Percentiles rank a stretch among this genome's conserved stretches.
phyloP scores from a whole-genome alignment of 2,113 vertebrate species.

The Dascyllus trimaculatus region DNA sequence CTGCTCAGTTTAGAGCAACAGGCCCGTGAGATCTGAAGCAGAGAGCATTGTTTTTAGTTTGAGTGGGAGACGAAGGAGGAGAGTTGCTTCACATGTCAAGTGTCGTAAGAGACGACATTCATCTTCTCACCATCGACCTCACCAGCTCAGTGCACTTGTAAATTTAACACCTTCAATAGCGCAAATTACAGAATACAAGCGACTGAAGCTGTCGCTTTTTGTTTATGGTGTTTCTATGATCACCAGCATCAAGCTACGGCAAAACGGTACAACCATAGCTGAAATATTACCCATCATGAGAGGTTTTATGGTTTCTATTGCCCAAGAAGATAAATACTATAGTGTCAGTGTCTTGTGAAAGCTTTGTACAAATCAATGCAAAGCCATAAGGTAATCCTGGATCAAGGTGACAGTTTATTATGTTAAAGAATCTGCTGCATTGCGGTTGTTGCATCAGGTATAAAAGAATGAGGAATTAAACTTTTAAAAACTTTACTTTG shows the following conservation, averaged over 20 bases:
- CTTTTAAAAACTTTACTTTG: too few species aligned
- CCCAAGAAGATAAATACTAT: too few species aligned
- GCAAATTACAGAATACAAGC: not conserved
- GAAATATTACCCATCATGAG: not conserved
- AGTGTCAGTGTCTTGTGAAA: not conserved
- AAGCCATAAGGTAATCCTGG: not conserved
- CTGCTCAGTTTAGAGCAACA: constrained; percentile 38
- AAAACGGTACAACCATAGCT: not conserved
- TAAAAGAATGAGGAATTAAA: not conserved
- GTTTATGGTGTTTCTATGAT: not conserved
- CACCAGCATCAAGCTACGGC: not conserved
- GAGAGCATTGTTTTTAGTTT: constrained; percentile 16
- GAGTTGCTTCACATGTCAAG: not conserved
- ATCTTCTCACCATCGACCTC: constrained; percentile 1
- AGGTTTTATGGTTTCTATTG: too few species aligned
- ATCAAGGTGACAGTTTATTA: too few species aligned
- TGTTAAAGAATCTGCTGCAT: too few species aligned
- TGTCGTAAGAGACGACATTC: constrained; percentile 11
- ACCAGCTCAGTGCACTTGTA: not conserved
- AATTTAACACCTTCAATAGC: constrained; percentile 1
- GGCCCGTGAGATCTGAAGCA: constrained; percentile 19
- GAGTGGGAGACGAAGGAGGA: constrained; percentile 2
- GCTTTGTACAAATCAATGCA: not conserved
- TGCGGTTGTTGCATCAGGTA: not conserved
- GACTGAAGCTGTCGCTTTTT: not conserved